Percentiles rank a stretch among this genome's conserved stretches.
phyloP scores from a whole-genome alignment of 2,113 vertebrate species.

The Tragelaphus imberbis region DNA sequence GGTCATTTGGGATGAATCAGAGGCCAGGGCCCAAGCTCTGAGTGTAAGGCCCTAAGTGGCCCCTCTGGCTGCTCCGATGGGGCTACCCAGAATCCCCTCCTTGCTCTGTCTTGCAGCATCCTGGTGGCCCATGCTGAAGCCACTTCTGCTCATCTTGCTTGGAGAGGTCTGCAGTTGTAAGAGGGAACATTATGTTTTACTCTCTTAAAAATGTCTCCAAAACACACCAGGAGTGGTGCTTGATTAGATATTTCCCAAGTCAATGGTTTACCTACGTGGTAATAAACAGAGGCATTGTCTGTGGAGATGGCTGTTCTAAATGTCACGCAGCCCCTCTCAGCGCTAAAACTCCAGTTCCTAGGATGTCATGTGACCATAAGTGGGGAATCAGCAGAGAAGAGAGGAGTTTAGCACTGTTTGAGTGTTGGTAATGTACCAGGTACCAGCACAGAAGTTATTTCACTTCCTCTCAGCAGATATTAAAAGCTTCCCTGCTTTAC shows the following conservation, averaged over 20 bases:
- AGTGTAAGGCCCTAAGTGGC: background rate
- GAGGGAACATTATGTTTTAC: slow-evolving; percentile 37
- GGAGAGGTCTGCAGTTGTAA: background rate
- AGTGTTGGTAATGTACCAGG: background rate
- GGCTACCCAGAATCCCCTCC: background rate
- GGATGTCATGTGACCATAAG: background rate
- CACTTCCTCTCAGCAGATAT: background rate
- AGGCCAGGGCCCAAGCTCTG: background rate
- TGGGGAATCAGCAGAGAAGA: background rate
- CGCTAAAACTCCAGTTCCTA: background rate
- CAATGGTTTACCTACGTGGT: background rate
- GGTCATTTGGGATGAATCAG: background rate
- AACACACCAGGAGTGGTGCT: slow-evolving; percentile 16
- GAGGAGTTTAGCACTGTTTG: background rate
- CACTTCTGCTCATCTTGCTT: background rate
- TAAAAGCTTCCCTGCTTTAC: background rate
- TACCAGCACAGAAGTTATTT: background rate
- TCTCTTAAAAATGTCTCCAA: slow-evolving; percentile 54
- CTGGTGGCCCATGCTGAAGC: background rate
- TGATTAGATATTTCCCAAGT: slow-evolving; percentile 23
- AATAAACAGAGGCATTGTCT: background rate
- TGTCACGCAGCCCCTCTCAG: slow-evolving; percentile 1
- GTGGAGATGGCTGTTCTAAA: background rate
- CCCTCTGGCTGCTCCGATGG: fast-evolving
- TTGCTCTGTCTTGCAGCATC: fast-evolving